Evolutionary conservation across 2,888 invertebrate genomes (phyloP).

Genomic region (Caenorhabditis sp.): DNA sequence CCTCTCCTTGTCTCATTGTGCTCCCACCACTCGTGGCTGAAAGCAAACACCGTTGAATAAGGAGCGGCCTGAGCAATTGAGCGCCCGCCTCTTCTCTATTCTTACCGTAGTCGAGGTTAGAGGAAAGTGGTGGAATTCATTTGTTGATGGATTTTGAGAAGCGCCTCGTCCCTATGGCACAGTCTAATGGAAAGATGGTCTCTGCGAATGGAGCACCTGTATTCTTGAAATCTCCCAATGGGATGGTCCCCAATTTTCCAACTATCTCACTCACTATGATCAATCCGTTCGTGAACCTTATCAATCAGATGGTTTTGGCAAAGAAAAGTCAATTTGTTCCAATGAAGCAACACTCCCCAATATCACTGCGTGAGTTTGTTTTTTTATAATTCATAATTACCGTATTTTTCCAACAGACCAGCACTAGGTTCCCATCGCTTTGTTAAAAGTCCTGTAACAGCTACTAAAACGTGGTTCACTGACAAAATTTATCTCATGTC

Average conservation of each 20-base stretch:
- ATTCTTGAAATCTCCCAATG: background rate
- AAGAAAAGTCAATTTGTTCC: conserved; percentile 37
- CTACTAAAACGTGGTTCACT: no score
- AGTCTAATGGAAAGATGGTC: background rate
- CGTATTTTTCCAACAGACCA: no score
- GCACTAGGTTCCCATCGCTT: no score
- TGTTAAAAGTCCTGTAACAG: no score
- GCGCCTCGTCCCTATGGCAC: background rate
- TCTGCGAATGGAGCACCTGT: background rate
- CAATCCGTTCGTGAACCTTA: conserved; percentile 31
- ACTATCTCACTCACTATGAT: conserved; percentile 7
- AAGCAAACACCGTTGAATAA: conserved; percentile 55
- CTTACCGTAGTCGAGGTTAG: conserved; percentile 48
- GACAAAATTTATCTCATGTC: no score
- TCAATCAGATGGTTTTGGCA: conserved; percentile 38
- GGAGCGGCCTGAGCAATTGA: conserved; percentile 51
- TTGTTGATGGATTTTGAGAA: conserved; percentile 2
- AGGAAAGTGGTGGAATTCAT: background rate
- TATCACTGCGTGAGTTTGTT: conserved; percentile 41
- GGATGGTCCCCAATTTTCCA: background rate
- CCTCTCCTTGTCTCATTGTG: conserved; percentile 59
- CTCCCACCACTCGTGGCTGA: conserved; percentile 51
- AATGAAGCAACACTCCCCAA: conserved; percentile 49
- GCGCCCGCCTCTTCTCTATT: conserved; percentile 55
- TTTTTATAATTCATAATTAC: background rate